phyloP scores from a whole-genome alignment of 2,797 vertebrate species.

The Euthynnus affinis region DNA sequence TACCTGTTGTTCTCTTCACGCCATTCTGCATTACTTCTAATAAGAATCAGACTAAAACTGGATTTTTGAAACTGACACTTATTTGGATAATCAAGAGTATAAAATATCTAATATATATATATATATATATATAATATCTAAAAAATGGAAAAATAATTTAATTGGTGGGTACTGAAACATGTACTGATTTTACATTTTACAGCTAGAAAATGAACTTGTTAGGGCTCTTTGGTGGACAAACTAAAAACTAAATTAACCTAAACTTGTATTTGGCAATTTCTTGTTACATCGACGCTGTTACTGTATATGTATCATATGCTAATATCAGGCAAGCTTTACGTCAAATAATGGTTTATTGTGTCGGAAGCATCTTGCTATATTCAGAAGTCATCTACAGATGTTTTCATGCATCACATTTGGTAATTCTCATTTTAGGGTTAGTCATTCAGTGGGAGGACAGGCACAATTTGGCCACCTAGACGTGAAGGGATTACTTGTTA shows the following conservation, averaged over 20 bases:
- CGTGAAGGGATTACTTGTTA: conserved; percentile 25
- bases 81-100: too few species aligned
- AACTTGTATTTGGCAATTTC: not conserved
- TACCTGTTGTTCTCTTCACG: not conserved
- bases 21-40: not conserved
- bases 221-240: not conserved
- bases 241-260: not conserved
- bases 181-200: too few species aligned
- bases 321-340: not conserved
- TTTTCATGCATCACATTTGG: conserved; percentile 11
- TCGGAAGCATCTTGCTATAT: not conserved
- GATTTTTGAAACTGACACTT: too few species aligned
- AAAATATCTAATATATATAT: too few species aligned
- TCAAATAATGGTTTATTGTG: not conserved
- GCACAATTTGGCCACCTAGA: too few species aligned
- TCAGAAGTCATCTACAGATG: not conserved
- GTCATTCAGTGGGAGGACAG: not conserved
- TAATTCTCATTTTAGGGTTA: not conserved
- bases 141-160: too few species aligned
- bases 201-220: not conserved
- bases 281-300: not conserved
- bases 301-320: not conserved
- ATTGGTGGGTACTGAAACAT: too few species aligned
- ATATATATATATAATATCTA: too few species aligned
- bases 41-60: not conserved